Percentiles rank a stretch among this genome's conserved stretches.
phyloP scores from a whole-genome alignment of 2,113 vertebrate genomes.

The Epinephelus fuscoguttatus region DNA sequence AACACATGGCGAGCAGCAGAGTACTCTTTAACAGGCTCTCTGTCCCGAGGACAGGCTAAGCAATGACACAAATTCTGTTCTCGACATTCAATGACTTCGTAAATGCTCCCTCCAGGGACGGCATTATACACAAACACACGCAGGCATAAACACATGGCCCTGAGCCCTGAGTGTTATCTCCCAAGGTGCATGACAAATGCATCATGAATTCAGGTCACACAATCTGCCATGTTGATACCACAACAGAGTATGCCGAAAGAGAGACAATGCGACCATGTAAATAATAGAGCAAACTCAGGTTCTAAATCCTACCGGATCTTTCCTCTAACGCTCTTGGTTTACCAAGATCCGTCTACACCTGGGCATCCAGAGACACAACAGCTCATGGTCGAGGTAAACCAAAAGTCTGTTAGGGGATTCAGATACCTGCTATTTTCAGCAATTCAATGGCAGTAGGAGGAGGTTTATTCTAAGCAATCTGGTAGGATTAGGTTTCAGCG shows the following conservation, averaged over 20 bases:
- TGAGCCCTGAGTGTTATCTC: neutral
- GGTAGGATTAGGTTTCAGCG: no score
- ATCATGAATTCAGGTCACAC: constrained; percentile 13
- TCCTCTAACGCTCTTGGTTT: neutral
- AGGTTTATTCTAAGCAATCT: no score
- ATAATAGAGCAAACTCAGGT: neutral
- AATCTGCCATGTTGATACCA: constrained; percentile 16
- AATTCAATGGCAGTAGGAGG: neutral
- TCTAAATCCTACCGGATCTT: neutral
- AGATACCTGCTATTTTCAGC: neutral
- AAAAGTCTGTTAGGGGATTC: neutral
- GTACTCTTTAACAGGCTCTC: constrained; percentile 26
- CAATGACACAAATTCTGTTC: constrained; percentile 25
- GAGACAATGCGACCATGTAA: constrained; percentile 6
- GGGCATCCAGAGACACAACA: no score
- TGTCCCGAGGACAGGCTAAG: constrained; percentile 44
- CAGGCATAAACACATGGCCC: neutral
- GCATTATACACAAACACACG: constrained; percentile 12
- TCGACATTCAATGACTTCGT: constrained; percentile 9
- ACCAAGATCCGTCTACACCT: neutral
- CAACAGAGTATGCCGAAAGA: neutral
- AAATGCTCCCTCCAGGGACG: constrained; percentile 31
- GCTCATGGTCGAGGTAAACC: neutral
- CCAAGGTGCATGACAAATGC: constrained; percentile 10
- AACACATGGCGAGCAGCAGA: constrained; percentile 19